Evolutionary conservation across 2,797 vertebrate genomes (phyloP), one percentile per base, ranked within the genome.

Genomic region (Thunnus albacares): DNA sequence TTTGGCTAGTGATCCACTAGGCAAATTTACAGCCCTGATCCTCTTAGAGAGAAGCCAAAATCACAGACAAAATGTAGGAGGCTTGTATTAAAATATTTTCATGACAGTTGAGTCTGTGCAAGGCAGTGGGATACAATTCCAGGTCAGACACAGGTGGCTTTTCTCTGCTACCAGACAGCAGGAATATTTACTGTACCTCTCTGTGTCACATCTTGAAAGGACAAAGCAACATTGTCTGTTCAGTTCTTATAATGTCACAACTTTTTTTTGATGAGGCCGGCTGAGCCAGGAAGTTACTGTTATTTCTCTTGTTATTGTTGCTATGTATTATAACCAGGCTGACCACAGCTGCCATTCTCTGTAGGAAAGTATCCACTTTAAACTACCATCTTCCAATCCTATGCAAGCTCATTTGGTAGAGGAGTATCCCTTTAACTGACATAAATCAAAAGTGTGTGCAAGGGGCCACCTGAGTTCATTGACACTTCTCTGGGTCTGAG

Each of bases 191-290:
- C 73, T 35, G 56, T 2, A 47, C 61, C 43, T 71, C 33, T 71
- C 30, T 58, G 26, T 81, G 18, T 83, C 75, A 66, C 56, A 60
- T 59, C 28, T 69, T 80, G 66, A 83, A 35, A 76, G 56, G 71
- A 64, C 74, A 78, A 73, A 82, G 66, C 57, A 71, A 56, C 22
- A 59, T 43, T 75, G 15, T 76, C 47, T 64, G 28, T 53, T 82
- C 45, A 22, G 58, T 58, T 69, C 30, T 49, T 75, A 41, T 72
- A 58, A 63, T 69, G 63, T 75, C 57, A 43, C n/a, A n/a, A 51
- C 26, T 52, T 28, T 11, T 2, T 35, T n/a, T 22, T 28, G 60
- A 49, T 35, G 3, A 51, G 18, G 18, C 6, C 47, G 6, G 20
- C 47, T 61, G 30, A 52, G 13, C 18, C 22, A 51, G 17, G 33